These are phyloP conservation scores for Drosophila tsacasi DNA, from an alignment of 1,140 invertebrate genomes.

Conservation along the genomic window DNA sequence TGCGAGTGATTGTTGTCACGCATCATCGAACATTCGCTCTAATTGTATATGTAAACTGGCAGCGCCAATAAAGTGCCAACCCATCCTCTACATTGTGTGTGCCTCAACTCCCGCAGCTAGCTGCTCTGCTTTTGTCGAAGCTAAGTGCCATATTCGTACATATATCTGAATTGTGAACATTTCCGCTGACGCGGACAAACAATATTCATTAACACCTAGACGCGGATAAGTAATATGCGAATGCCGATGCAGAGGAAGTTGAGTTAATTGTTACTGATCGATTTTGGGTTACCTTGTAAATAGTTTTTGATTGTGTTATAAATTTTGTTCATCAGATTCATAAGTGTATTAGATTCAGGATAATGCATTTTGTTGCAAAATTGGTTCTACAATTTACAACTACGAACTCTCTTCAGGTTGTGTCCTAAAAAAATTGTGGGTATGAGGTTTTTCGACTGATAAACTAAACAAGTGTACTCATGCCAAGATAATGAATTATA, in stretches of 20 bases:
- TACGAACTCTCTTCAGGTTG: too few relatives aligned
- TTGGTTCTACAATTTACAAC: too few relatives aligned
- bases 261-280: not conserved
- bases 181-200: constrained; percentile 38
- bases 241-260: constrained; percentile 3
- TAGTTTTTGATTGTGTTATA: too few relatives aligned
- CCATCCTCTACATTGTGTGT: constrained; percentile 12
- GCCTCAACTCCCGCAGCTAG: constrained; percentile 17
- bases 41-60: constrained; percentile 60
- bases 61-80: constrained; percentile 27
- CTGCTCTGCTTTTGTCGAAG: not conserved
- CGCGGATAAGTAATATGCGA: constrained; percentile 14
- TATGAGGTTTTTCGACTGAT: too few relatives aligned
- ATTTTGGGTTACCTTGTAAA: not conserved
- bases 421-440: too few relatives aligned
- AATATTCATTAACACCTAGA: constrained; percentile 58
- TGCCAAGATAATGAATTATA: too few relatives aligned
- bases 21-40: constrained; percentile 44
- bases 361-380: too few relatives aligned
- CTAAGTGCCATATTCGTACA: constrained; percentile 17
- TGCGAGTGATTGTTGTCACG: constrained; percentile 29
- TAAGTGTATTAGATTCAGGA: too few relatives aligned
- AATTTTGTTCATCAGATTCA: too few relatives aligned
- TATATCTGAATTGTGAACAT: constrained; percentile 23
- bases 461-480: too few relatives aligned